A percentile compares a stretch with the other conserved stretches of the same genome.
phyloP scores from a whole-genome alignment of 2,797 vertebrate species.

The Poeciliopsis paucimaculata region DNA sequence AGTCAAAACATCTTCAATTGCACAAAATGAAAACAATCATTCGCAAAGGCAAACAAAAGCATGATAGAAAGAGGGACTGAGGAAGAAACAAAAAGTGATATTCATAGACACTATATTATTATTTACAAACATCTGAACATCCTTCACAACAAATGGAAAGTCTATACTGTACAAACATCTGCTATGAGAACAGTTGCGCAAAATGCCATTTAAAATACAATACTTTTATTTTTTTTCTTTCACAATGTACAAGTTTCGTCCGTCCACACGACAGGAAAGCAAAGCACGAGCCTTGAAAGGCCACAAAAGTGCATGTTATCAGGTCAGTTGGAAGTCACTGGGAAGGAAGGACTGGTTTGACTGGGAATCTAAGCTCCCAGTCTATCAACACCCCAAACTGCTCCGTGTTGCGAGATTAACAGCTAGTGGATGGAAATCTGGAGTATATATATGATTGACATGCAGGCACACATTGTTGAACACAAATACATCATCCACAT shows the following conservation, averaged over 20 bases:
- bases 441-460: constrained; percentile 57
- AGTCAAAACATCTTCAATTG: constrained; percentile 63
- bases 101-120: constrained; percentile 64
- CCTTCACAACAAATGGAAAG: constrained; percentile 78
- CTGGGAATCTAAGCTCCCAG: constrained; percentile 32
- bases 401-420: constrained; percentile 52
- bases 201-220: constrained; percentile 81
- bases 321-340: constrained; percentile 83
- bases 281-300: constrained; percentile 81
- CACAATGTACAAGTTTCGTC: constrained; percentile 74
- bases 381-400: constrained; percentile 31
- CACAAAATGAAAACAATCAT: constrained; percentile 58
- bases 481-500: constrained; percentile 6
- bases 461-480: constrained; percentile 33
- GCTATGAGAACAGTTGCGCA: constrained; percentile 77
- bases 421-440: constrained; percentile 60
- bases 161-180: constrained; percentile 83
- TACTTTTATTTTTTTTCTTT: constrained; percentile 62
- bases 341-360: constrained; percentile 49
- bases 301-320: constrained; percentile 88
- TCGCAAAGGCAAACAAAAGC: constrained; percentile 53
- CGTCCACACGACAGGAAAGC: constrained; percentile 74
- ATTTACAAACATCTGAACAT: constrained; percentile 74
- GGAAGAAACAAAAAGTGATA: constrained; percentile 50
- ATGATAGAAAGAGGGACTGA: constrained; percentile 43